Conservation (phyloP, 2,113 vertebrate genomes). For the Nipponia nippon region DNA sequence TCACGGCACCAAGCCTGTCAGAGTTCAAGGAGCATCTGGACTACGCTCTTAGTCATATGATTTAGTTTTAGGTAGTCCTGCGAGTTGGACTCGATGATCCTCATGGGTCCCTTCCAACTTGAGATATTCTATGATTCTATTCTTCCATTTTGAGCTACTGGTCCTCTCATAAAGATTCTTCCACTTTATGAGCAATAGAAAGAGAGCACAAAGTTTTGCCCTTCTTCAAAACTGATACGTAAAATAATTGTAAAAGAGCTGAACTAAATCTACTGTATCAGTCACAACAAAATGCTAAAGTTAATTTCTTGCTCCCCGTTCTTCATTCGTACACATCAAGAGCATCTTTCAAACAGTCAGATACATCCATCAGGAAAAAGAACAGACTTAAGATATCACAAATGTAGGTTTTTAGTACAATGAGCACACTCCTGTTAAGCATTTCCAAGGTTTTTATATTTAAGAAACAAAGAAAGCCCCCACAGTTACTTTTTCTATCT, state of each 20-base stretch:
- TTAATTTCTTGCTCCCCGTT: not conserved
- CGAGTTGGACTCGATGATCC: not conserved
- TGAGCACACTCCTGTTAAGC: not conserved
- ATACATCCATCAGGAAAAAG: not conserved
- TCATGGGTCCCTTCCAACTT: not conserved
- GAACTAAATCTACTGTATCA: not conserved
- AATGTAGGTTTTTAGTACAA: not conserved
- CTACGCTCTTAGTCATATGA: not conserved
- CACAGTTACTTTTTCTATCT: not conserved
- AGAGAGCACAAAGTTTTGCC: not conserved
- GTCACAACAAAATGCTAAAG: not conserved
- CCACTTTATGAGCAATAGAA: not conserved
- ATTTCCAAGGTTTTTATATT: not conserved
- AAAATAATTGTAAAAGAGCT: not conserved
- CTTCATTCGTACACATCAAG: not conserved
- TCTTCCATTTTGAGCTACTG: not conserved
- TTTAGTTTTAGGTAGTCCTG: not conserved
- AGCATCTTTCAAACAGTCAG: not conserved
- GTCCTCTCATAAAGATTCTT: not conserved
- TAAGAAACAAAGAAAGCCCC: not conserved
- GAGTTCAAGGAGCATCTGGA: not conserved
- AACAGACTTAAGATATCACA: not conserved
- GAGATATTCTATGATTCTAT: not conserved
- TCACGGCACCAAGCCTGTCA: not conserved
- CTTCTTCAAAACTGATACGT: not conserved